phyloP scores from a whole-genome alignment of 1,140 invertebrate species.

The Monochamus saltuarius region DNA sequence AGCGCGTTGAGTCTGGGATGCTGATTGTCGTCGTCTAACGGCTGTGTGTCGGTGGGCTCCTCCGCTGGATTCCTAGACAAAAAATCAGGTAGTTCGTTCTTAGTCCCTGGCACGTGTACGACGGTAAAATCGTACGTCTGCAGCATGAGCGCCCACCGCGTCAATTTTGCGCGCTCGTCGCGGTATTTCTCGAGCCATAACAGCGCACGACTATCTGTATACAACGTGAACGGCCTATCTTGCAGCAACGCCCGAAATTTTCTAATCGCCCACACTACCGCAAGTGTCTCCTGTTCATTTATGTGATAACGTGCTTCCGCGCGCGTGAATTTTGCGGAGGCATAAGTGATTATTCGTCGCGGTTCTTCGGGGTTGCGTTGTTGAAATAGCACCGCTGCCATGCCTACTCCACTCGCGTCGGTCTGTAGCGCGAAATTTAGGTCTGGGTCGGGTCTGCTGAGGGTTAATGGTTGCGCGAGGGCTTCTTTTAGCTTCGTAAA shows the following conservation, averaged over 20 bases:
- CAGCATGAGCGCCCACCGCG: conserved; percentile 38
- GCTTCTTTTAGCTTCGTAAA: too few relatives aligned
- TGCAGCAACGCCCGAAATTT: conserved; percentile 44
- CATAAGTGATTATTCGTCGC: conserved; percentile 20
- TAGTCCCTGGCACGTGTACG: conserved; percentile 29
- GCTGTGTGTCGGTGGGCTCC: neutral
- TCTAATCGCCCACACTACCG: conserved; percentile 50
- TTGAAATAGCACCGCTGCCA: conserved; percentile 12
- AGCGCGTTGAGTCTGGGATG: too few relatives aligned
- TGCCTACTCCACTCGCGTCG: conserved; percentile 9
- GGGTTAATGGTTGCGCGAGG: too few relatives aligned
- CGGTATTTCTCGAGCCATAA: conserved; percentile 35
- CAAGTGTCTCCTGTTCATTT: conserved; percentile 51
- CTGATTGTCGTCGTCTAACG: too few relatives aligned
- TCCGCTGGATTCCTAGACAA: conserved; percentile 9
- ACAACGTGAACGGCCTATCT: conserved; percentile 26
- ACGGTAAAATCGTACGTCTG: conserved; percentile 35
- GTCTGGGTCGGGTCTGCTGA: neutral
- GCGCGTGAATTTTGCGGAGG: conserved; percentile 20
- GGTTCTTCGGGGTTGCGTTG: neutral
- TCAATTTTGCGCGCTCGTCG: conserved; percentile 37
- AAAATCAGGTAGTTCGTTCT: conserved; percentile 38
- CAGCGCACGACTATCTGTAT: conserved; percentile 22
- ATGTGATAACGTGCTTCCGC: conserved; percentile 23
- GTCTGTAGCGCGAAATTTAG: neutral